Conservation (phyloP, 2,888 invertebrate genomes). For the Caenorhabditis wallacei region DNA sequence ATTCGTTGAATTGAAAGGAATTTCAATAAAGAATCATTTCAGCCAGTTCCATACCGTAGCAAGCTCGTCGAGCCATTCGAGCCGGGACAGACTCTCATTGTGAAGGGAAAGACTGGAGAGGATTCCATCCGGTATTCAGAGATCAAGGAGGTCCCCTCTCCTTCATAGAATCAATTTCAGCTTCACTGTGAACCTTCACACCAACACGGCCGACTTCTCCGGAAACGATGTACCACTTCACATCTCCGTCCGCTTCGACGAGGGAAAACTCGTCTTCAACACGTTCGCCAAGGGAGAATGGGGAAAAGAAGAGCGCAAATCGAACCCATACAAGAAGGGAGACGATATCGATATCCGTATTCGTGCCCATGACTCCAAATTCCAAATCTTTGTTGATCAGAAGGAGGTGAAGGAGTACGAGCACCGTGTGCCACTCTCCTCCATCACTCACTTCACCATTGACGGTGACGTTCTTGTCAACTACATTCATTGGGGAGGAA, state of each 20-base stretch:
- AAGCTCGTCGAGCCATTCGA: constrained; percentile 81
- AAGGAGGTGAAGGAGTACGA: constrained; percentile 83
- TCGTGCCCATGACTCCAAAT: constrained; percentile 82
- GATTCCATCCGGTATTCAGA: constrained; percentile 76
- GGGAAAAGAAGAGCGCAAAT: constrained; percentile 83
- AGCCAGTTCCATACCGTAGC: constrained; percentile 82
- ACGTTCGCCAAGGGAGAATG: constrained; percentile 83
- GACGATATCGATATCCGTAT: constrained; percentile 82
- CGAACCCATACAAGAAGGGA: constrained; percentile 82
- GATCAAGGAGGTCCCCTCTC: no score
- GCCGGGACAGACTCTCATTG: constrained; percentile 82
- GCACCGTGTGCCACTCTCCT: constrained; percentile 81
- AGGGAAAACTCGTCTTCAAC: constrained; percentile 81
- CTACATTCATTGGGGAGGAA: constrained; percentile 83
- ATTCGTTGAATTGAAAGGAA: constrained; percentile 1
- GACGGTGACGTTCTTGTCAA: constrained; percentile 81
- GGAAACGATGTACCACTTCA: constrained; percentile 83
- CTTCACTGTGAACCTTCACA: constrained; percentile 82
- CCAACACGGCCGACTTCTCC: constrained; percentile 80
- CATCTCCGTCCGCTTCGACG: constrained; percentile 78
- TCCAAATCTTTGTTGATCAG: constrained; percentile 81
- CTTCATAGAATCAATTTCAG: constrained; percentile 55
- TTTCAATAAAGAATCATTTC: constrained; percentile 16
- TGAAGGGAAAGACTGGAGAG: constrained; percentile 81
- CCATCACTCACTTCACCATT: constrained; percentile 82